A percentile compares a stretch with the other conserved stretches of the same genome.
Conservation (phyloP, 2,888 invertebrate genomes). For the Drosophila ezoana region DNA sequence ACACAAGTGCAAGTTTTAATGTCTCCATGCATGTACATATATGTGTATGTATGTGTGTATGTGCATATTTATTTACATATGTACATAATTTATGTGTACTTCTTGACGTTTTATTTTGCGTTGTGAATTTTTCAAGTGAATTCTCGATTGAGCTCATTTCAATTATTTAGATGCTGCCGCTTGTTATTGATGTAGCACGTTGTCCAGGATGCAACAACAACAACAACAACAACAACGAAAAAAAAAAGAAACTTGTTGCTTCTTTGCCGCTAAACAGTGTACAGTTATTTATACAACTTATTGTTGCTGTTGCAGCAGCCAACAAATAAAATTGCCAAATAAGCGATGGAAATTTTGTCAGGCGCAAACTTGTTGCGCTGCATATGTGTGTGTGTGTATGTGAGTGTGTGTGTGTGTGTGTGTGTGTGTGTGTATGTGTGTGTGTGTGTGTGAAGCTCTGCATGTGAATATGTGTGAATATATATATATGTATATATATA, state of each 20-base stretch:
- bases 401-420: constrained; percentile 15
- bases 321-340: constrained; percentile 57
- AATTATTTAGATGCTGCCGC: constrained; percentile 9
- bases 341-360: constrained; percentile 72
- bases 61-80: neutral
- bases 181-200: constrained; percentile 19
- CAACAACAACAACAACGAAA: constrained; percentile 9
- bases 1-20: constrained; percentile 8
- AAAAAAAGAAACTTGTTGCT: constrained; percentile 47
- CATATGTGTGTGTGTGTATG: constrained; percentile 25
- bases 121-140: constrained; percentile 21
- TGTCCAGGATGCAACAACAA: constrained; percentile 18
- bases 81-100: constrained; percentile 3
- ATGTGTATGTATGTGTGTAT: neutral
- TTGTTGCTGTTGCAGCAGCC: constrained; percentile 31
- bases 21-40: neutral
- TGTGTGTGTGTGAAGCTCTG: constrained; percentile 13
- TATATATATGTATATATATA: too few species aligned
- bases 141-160: constrained; percentile 20
- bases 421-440: constrained; percentile 4
- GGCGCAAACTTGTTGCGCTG: constrained; percentile 71
- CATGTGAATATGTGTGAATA: constrained; percentile 16
- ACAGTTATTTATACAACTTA: constrained; percentile 9
- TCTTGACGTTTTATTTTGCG: constrained; percentile 24
- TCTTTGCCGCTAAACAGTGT: constrained; percentile 16